Evolutionary conservation across 2,113 vertebrate genomes (phyloP).

Genomic region (Barbus barbus): DNA sequence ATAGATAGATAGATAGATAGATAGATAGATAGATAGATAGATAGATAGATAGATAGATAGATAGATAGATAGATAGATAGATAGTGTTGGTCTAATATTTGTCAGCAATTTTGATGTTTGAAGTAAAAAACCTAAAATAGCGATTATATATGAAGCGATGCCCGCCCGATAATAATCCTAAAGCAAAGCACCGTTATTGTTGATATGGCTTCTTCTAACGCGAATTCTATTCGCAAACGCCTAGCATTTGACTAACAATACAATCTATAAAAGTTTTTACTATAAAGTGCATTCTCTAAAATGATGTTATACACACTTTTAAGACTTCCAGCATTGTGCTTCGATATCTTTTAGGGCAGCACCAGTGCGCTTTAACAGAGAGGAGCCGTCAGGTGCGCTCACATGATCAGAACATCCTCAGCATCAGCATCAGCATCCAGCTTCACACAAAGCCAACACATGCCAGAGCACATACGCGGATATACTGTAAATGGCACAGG

Average conservation of each 20-base stretch:
- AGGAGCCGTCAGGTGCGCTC: constrained; percentile 15
- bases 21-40: no score
- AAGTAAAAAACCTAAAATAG: no score
- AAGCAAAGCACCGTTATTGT: no score
- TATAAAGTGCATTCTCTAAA: not conserved
- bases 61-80: no score
- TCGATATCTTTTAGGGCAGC: not conserved
- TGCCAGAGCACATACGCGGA: constrained; percentile 1
- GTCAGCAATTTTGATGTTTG: no score
- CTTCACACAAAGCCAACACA: not conserved
- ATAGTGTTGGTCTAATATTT: no score
- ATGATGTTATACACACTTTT: not conserved
- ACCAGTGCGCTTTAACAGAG: not conserved
- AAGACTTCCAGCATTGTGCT: not conserved
- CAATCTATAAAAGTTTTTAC: not conserved
- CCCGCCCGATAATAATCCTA: no score
- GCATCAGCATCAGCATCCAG: not conserved
- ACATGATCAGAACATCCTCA: constrained; percentile 27
- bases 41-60: no score
- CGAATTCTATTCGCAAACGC: no score
- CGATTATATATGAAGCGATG: no score
- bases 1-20: no score
- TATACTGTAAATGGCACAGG: not conserved
- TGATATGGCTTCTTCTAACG: no score
- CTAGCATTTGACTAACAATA: not conserved